These are phyloP conservation scores for Leptinotarsa rubiginosa DNA, from an alignment of 2,888 invertebrate species.

Conservation along the genomic window DNA sequence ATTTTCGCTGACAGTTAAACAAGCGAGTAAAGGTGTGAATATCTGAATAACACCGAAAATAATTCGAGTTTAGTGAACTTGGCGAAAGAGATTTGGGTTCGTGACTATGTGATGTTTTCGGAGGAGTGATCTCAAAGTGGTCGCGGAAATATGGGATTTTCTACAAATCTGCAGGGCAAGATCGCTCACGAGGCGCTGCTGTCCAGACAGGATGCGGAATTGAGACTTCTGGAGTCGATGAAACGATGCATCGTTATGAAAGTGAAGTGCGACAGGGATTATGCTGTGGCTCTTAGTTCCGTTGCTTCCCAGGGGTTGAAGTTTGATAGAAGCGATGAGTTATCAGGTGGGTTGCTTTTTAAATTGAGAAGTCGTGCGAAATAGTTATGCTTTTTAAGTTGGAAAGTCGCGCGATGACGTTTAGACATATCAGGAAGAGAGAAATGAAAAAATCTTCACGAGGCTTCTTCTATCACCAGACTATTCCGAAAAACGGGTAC, in stretches of 20 bases:
- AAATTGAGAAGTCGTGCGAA: no score
- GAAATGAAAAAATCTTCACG: no score
- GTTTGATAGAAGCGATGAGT: slow-evolving; percentile 81
- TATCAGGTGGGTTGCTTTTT: slow-evolving; percentile 63
- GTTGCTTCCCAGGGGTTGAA: slow-evolving; percentile 86
- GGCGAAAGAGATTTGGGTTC: not conserved
- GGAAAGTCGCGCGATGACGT: no score
- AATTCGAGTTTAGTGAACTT: slow-evolving; percentile 31
- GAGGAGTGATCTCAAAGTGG: not conserved
- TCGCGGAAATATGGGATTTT: slow-evolving; percentile 79
- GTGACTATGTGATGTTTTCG: slow-evolving; percentile 21
- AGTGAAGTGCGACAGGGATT: slow-evolving; percentile 92
- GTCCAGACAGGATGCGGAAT: slow-evolving; percentile 91
- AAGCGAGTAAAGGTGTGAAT: slow-evolving; percentile 5
- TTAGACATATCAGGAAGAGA: no score
- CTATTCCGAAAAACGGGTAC: no score
- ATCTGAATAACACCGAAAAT: not conserved
- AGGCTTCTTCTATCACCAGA: no score
- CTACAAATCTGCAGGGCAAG: slow-evolving; percentile 86
- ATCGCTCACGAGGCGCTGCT: slow-evolving; percentile 92
- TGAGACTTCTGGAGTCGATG: slow-evolving; percentile 92
- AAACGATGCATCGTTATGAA: slow-evolving; percentile 86
- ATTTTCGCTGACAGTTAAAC: slow-evolving; percentile 15
- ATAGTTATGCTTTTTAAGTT: no score
- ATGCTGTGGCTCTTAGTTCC: slow-evolving; percentile 85